Base-by-base conservation (phyloP, 2,113 vertebrate species). In the Perca flavescens region DNA sequence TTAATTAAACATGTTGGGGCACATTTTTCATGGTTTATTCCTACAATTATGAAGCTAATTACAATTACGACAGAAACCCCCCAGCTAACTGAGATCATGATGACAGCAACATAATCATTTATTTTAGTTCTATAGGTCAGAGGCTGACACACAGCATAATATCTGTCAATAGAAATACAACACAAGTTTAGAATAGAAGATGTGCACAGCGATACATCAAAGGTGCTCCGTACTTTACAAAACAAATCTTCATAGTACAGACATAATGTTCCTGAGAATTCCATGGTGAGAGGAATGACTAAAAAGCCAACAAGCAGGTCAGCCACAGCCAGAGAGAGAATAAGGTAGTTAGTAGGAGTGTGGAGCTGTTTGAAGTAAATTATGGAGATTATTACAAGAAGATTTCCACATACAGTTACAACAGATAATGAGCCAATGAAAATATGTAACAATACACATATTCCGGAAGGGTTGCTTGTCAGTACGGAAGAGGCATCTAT, bases 111-210 rank as follows among this genome's bases (percentile, higher is more conserved):
- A 9, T 25, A 0, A 10, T 0, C 8, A 25, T 61, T 82, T 11
- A 84, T 84, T 6, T 68, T 77, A 7, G 19, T 19, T 61, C 19
- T 74, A 12, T 82, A 86, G 2, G 52, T 70, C 19, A 86, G 60
- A n/a, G 80, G 86, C 50, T 64, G 73, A 64, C 82, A 87, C 31
- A 87, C 76, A 2, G 80, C 76, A 7, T 62, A 72, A 36, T 83
- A 86, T 40, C 85, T 61, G 71, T 87, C 85, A 15, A 82, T 31
- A 15, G 79, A 73, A 63, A 82, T 82, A 34, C 79, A 78, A n/a
- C 79, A 82, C 7, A 86, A 4, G 21, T 86, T 60, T 13, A 74
- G 25, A 72, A 87, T 77, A 1, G 85, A 87, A 15, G 25, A 34
- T 1, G 67, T 57, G 40, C 77, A 28, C 17, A 83, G 31, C 10